Evolutionary conservation across 2,888 invertebrate species (phyloP).

Genomic region (Chironomus riparius): DNA sequence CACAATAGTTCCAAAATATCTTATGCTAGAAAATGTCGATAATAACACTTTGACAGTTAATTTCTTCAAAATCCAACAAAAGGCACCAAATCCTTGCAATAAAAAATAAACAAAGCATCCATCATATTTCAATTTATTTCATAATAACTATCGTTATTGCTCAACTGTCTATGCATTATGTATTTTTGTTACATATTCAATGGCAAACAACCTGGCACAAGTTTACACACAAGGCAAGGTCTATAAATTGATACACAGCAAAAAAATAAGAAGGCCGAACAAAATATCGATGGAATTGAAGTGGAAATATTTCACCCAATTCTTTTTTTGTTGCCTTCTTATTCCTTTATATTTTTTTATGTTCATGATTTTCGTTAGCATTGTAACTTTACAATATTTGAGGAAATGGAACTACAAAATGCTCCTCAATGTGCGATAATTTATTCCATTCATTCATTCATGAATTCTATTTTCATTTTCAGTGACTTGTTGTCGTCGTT

Average conservation of each 20-base stretch:
- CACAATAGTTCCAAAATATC: too few relatives aligned
- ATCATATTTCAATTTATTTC: too few relatives aligned
- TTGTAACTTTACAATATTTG: neutral
- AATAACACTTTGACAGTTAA: too few relatives aligned
- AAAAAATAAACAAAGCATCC: too few relatives aligned
- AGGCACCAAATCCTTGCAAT: too few relatives aligned
- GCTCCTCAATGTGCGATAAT: neutral
- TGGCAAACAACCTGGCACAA: conserved; percentile 3
- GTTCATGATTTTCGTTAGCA: neutral
- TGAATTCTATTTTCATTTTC: neutral
- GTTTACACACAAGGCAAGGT: neutral
- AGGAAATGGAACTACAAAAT: neutral
- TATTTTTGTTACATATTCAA: too few relatives aligned
- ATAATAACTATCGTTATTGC: neutral
- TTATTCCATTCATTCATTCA: neutral
- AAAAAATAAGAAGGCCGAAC: neutral
- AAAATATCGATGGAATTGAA: neutral
- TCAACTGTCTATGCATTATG: neutral
- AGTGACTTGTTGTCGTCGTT: neutral
- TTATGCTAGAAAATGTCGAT: too few relatives aligned
- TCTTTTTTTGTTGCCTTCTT: neutral
- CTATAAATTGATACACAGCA: neutral
- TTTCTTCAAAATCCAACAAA: too few relatives aligned
- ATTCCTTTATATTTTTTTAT: neutral
- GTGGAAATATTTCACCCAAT: neutral